phyloP scores from a whole-genome alignment of 1,140 invertebrate species.

The Pachyrhynchus sulphureomaculatus region DNA sequence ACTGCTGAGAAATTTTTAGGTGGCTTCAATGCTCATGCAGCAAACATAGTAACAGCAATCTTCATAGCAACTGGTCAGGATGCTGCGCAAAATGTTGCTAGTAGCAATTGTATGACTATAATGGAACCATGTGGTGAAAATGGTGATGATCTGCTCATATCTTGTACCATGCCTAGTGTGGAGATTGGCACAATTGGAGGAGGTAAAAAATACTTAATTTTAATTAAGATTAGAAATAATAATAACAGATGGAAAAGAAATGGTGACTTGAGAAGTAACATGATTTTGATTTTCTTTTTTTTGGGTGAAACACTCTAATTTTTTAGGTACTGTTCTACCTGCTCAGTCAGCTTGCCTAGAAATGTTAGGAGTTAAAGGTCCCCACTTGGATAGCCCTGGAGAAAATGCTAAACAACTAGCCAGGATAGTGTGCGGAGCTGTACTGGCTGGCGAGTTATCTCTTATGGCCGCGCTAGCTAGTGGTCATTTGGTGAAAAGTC shows the following conservation, averaged over 20 bases:
- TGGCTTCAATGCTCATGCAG: slow-evolving; percentile 96
- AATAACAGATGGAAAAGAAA: no score
- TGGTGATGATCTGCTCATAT: slow-evolving; percentile 84
- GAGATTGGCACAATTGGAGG: slow-evolving; percentile 98
- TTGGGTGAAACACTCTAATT: no score
- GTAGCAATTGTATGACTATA: slow-evolving; percentile 93
- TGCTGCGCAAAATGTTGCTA: slow-evolving; percentile 94
- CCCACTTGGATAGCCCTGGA: slow-evolving; percentile 65
- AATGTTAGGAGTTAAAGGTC: slow-evolving; percentile 88
- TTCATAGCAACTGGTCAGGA: slow-evolving; percentile 98
- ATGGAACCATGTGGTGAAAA: slow-evolving; percentile 84
- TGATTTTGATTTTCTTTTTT: no score
- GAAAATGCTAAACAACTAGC: slow-evolving; percentile 87
- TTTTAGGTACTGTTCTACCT: slow-evolving; percentile 73
- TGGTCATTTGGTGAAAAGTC: slow-evolving; percentile 93
- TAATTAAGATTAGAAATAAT: no score
- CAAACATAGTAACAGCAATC: slow-evolving; percentile 97
- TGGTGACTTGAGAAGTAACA: no score
- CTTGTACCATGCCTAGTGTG: slow-evolving; percentile 96
- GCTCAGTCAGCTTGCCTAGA: slow-evolving; percentile 88
- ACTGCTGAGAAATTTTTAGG: no score
- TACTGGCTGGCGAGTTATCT: slow-evolving; percentile 95
- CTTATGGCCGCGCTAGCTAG: slow-evolving; percentile 94
- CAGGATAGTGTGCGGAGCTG: slow-evolving; percentile 88
- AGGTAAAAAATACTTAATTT: slow-evolving; percentile 55